These are phyloP conservation scores for Virgularia gustaviana DNA, from an alignment of 92 coral and sea anemone species.

Conservation along the genomic window DNA sequence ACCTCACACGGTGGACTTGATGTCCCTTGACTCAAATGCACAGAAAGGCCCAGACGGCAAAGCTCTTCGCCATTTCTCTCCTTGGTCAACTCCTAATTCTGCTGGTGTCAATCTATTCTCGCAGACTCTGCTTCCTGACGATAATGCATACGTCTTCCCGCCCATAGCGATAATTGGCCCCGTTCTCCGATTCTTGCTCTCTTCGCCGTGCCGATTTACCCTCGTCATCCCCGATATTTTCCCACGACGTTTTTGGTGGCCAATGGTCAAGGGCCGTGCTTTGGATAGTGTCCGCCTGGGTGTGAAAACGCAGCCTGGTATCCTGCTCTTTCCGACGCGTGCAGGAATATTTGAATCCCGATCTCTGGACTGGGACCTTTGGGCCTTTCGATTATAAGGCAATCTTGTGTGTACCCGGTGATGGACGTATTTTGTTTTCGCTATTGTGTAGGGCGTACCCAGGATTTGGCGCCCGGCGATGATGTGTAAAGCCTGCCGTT, in stretches of 20 bases:
- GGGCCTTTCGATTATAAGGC: slow-evolving; percentile 31
- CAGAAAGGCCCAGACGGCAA: slow-evolving; percentile 26
- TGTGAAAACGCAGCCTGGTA: slow-evolving; percentile 14
- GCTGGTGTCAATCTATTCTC: slow-evolving; percentile 42
- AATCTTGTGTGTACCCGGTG: background rate
- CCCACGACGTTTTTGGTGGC: slow-evolving; percentile 57
- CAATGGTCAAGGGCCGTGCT: slow-evolving; percentile 37
- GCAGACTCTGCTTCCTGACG: slow-evolving; percentile 1
- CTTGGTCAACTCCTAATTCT: slow-evolving; percentile 40
- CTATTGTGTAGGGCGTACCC: slow-evolving; percentile 1
- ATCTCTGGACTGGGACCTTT: slow-evolving; percentile 35
- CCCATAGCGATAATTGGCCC: slow-evolving; percentile 34
- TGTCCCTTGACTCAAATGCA: slow-evolving; percentile 55
- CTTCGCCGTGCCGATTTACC: slow-evolving; percentile 21
- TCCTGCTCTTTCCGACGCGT: slow-evolving; percentile 42
- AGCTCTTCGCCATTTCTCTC: slow-evolving; percentile 20
- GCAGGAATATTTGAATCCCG: background rate
- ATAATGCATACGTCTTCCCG: slow-evolving; percentile 41
- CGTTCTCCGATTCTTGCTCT: slow-evolving; percentile 30
- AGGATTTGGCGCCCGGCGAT: slow-evolving; percentile 20
- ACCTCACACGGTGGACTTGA: slow-evolving; percentile 11
- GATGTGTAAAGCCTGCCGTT: slow-evolving; percentile 18
- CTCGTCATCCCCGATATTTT: slow-evolving; percentile 31
- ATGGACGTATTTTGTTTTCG: slow-evolving; percentile 2
- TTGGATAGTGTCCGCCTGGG: slow-evolving; percentile 31